These are phyloP conservation scores for Sesia bembeciformis DNA, from an alignment of 2,888 invertebrate genomes.

Conservation along the genomic window DNA sequence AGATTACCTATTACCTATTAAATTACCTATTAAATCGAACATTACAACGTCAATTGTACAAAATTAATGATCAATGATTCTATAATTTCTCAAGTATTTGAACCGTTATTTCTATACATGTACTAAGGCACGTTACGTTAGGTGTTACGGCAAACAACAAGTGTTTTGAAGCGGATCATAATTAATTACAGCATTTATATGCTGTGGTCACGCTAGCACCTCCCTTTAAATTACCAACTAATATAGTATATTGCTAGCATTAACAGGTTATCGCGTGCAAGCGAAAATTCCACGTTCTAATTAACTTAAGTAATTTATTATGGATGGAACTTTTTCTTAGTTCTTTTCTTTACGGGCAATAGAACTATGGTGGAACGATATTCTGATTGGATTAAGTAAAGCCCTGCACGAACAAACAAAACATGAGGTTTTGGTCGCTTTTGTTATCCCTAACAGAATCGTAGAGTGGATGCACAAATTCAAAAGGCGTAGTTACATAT, in stretches of 20 bases:
- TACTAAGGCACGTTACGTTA: not conserved
- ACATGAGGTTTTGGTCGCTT: too few relatives aligned
- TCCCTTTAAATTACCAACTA: conserved; percentile 4
- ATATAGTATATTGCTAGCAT: conserved; percentile 3
- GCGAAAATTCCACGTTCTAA: conserved; percentile 13
- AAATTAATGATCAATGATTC: too few relatives aligned
- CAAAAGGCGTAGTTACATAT: too few relatives aligned
- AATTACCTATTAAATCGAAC: too few relatives aligned
- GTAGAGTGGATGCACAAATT: too few relatives aligned
- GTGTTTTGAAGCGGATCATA: conserved; percentile 21
- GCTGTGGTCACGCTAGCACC: conserved; percentile 27
- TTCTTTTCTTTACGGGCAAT: not conserved
- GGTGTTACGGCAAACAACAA: conserved; percentile 4
- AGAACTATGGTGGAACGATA: not conserved
- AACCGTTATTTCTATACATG: not conserved
- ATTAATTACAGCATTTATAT: conserved; percentile 36
- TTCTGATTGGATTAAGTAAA: not conserved
- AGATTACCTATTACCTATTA: too few relatives aligned
- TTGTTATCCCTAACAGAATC: too few relatives aligned
- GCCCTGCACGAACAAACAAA: too few relatives aligned
- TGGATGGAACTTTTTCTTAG: not conserved
- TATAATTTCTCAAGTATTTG: too few relatives aligned
- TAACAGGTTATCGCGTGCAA: conserved; percentile 24
- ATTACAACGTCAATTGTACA: too few relatives aligned
- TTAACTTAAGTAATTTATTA: conserved; percentile 12